Evolutionary conservation across 2,797 vertebrate genomes (phyloP), one percentile per base, ranked within the genome.

Genomic region (Tenualosa thibaudeaui): DNA sequence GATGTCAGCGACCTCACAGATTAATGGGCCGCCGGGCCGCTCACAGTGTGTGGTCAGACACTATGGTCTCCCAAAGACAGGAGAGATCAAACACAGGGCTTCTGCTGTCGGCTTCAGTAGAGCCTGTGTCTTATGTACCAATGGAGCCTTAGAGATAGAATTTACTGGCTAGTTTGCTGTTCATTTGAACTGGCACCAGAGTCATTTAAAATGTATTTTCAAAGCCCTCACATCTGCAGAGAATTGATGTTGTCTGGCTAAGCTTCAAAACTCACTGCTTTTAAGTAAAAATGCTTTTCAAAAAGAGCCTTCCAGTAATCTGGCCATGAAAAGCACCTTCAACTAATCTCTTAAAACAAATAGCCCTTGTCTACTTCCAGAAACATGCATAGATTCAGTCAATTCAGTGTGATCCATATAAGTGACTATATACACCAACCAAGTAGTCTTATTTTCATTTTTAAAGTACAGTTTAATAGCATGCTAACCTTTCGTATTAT

Each of bases 11-110:
- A 37, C 71, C 81, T 86, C 82, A 75, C 75, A 86, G 86, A 88
- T 87, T 89, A 87, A 90, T 88, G 81, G 53, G 84, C 83, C 84
- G 83, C 56, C 83, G 83, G 54, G 86, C 85, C 85, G 83, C 81
- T 87, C 84, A 26, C 85, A 86, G 84, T 84, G 84, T 88, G 86
- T 85, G 81, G 84, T 43, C 51, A 84, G 82, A 86, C 85, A 82
- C 71, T 9, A 4, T 65, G 58, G 86, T 56, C 81, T 75, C 78
- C 75, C 62, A 46, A 46, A 78, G 60, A 84, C 50, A 53, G 31
- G 46, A 22, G 46, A n/a, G 50, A 81, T 87, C 86, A 86, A 85
- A 85, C 81, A 51, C 54, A 83, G 26, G 83, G 85, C 50, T 82
- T 81, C 46, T 75, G 24, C 62, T 71, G 65, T 26, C 65, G 31